Percentiles rank a stretch among this genome's conserved stretches.
Evolutionary conservation across 2,113 vertebrate species (phyloP).

Genomic region (Lynx canadensis): DNA sequence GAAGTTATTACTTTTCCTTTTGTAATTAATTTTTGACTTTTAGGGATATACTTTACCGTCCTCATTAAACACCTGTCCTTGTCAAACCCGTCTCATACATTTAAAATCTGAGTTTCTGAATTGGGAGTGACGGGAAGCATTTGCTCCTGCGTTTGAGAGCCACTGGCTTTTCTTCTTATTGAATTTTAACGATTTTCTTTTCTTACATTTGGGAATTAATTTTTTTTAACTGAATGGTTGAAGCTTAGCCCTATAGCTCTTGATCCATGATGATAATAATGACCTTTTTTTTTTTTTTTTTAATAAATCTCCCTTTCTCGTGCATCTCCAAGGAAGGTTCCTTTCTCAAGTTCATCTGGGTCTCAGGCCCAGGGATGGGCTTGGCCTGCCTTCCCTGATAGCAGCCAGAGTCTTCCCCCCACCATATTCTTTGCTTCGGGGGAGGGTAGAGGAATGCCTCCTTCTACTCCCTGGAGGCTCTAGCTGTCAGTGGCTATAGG

Average conservation of each 20-base stretch:
- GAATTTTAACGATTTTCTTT: constrained; percentile 39
- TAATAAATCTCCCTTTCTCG: not conserved
- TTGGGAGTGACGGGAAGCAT: not conserved
- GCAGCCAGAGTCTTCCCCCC: not conserved
- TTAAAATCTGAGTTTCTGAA: constrained; percentile 10
- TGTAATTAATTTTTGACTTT: not conserved
- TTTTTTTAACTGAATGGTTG: not conserved
- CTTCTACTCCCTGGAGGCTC: not conserved
- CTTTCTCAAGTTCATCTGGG: not conserved
- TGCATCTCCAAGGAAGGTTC: not conserved
- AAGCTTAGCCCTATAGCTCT: not conserved
- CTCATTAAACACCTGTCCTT: not conserved
- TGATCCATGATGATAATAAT: not conserved
- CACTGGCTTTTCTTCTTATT: not conserved
- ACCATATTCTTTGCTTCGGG: not conserved
- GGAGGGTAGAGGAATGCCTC: not conserved
- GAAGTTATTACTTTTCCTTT: not conserved
- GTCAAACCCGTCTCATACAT: not conserved
- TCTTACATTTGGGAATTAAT: not conserved
- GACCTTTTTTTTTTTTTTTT: not conserved
- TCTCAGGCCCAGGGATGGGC: not conserved
- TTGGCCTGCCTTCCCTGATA: not conserved
- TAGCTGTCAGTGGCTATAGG: not conserved
- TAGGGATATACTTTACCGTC: not conserved
- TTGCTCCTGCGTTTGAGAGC: not conserved